These are phyloP conservation scores for Polymixis lichenea DNA, from an alignment of 2,888 invertebrate genomes.

Conservation along the genomic window DNA sequence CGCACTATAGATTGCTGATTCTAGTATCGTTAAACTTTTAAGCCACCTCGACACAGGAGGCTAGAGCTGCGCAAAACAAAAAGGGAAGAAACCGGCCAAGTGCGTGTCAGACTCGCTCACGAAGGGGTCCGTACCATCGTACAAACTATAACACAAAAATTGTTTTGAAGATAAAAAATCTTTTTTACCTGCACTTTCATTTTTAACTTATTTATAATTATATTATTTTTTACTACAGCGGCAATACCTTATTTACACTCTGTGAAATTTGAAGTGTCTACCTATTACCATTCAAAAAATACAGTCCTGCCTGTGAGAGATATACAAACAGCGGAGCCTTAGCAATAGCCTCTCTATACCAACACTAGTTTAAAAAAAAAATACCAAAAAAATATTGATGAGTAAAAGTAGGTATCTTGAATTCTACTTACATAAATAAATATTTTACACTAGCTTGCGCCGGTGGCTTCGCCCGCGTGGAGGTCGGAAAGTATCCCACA, in stretches of 20 bases:
- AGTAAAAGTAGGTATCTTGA: too few relatives aligned
- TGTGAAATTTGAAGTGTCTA: too few relatives aligned
- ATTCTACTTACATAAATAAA: too few relatives aligned
- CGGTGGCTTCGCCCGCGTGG: too few relatives aligned
- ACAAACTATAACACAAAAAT: neutral
- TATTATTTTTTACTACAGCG: neutral
- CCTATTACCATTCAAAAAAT: neutral
- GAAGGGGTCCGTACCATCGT: neutral
- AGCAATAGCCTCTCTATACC: too few relatives aligned
- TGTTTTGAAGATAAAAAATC: neutral
- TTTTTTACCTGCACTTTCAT: neutral
- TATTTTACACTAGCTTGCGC: too few relatives aligned
- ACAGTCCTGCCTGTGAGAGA: neutral
- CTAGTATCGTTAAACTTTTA: constrained; percentile 8
- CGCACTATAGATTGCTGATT: neutral
- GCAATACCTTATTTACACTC: too few relatives aligned
- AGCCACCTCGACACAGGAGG: neutral
- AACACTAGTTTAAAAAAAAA: too few relatives aligned
- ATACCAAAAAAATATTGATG: too few relatives aligned
- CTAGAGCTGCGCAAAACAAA: neutral
- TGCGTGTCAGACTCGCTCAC: neutral
- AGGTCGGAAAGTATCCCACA: too few relatives aligned
- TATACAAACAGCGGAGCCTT: neutral
- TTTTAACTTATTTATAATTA: neutral
- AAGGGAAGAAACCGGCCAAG: neutral